Evolutionary conservation across 2,797 vertebrate genomes (phyloP), one percentile per base, ranked within the genome.

Genomic region (Chiloscyllium punctatum): DNA sequence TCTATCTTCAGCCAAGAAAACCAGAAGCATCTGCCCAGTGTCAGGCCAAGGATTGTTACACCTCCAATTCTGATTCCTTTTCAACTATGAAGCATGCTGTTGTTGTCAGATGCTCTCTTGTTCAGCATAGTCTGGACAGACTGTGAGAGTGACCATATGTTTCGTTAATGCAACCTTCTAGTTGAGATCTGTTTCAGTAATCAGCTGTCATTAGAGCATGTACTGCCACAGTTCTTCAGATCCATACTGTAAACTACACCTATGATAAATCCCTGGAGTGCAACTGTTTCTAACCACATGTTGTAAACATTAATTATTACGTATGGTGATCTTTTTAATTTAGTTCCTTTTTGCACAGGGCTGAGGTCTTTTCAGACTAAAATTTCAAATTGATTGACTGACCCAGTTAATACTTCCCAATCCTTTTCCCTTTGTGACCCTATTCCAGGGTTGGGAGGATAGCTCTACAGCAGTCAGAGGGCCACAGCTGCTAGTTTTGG

Each of bases 1-100:
- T 30, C 53, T 30, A 33, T n/a, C n/a, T 90, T n/a, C 87, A 57
- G 62, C 37, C 87, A n/a, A 88, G 86, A n/a, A 57, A 90, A 53
- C 30, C n/a, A 57, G 25, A 33, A 66, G 53, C 87, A 90, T 90
- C 87, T 90, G 87, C 87, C 62, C 87, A 16, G 53, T 90, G 87
- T 66, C 87, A 66, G 87, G 87, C 87, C 87, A 90, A 66, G 57
- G 57, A 57, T 30, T 62, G 33, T 62, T 90, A 57, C 87, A 66
- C 87, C 87, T 90, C 87, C 87, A 90, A 33, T 90, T 62, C 87
- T 66, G 87, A 66, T 90, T 18, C 87, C 88, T 0, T 91, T 91
- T 57, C 88, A 68, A 91, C 57, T n/a, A 57, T 68, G 33, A 57
- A 91, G 53, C 88, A n/a, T 91, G 88, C 57, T 91, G 87, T 57